phyloP scores from a whole-genome alignment of 2,113 vertebrate species.

The Orthonyx spaldingii region DNA sequence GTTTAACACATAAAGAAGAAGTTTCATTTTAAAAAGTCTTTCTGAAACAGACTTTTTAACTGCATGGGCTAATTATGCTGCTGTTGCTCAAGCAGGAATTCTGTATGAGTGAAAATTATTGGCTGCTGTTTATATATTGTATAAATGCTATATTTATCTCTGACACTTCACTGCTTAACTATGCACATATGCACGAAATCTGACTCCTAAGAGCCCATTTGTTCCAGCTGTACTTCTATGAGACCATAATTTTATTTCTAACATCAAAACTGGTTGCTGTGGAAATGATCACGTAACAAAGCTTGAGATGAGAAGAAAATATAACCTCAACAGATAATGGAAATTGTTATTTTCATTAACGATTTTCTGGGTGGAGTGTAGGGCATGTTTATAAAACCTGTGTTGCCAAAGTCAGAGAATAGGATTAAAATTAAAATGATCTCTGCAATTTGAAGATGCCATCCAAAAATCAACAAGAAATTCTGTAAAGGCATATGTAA shows the following conservation, averaged over 20 bases:
- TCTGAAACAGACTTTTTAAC: neutral
- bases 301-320: slow-evolving; percentile 1
- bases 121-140: neutral
- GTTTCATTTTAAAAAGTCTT: neutral
- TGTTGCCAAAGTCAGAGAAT: neutral
- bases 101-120: slow-evolving; percentile 14
- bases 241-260: neutral
- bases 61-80: neutral
- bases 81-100: neutral
- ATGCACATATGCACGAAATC: slow-evolving; percentile 21
- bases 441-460: neutral
- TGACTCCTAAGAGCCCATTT: slow-evolving; percentile 16
- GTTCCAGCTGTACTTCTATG: slow-evolving; percentile 1
- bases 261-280: slow-evolving; percentile 11
- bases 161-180: neutral
- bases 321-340: neutral
- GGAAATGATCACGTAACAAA: neutral
- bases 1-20: neutral
- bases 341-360: neutral
- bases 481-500: neutral
- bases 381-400: neutral
- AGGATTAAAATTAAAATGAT: neutral
- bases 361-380: neutral
- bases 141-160: slow-evolving; percentile 17
- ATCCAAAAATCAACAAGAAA: neutral